Evolutionary conservation across 2,797 vertebrate genomes (phyloP).

Genomic region (Falco columbarius): DNA sequence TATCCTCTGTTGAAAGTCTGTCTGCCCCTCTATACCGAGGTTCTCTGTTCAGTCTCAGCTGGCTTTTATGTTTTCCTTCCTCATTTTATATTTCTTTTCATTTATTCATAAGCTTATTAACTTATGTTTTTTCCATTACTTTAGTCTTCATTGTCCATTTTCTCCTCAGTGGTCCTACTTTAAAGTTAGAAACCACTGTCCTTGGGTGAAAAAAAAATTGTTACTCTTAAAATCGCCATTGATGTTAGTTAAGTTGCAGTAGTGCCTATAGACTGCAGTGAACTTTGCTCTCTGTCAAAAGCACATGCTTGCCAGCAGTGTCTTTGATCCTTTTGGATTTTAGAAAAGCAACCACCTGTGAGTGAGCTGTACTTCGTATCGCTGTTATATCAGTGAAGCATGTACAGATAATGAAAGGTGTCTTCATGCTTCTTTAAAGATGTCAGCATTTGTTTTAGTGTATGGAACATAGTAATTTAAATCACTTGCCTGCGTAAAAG

Average conservation of each 20-base stretch:
- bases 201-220: neutral
- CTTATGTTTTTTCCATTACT: neutral
- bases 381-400: neutral
- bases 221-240: neutral
- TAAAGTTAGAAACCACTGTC: neutral
- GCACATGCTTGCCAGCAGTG: neutral
- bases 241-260: neutral
- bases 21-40: neutral
- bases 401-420: neutral
- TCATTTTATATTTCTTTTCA: neutral
- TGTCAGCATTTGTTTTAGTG: neutral
- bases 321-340: neutral
- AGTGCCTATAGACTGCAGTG: neutral
- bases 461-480: neutral
- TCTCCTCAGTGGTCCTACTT: neutral
- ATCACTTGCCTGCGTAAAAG: neutral
- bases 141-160: neutral
- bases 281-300: constrained; percentile 10
- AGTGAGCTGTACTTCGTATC: neutral
- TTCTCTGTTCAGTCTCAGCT: neutral
- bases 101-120: neutral
- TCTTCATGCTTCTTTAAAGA: neutral
- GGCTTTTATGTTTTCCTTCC: neutral
- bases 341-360: neutral
- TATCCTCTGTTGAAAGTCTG: neutral